phyloP scores from a whole-genome alignment of 2,113 vertebrate species.

The Heteronetta atricapilla region DNA sequence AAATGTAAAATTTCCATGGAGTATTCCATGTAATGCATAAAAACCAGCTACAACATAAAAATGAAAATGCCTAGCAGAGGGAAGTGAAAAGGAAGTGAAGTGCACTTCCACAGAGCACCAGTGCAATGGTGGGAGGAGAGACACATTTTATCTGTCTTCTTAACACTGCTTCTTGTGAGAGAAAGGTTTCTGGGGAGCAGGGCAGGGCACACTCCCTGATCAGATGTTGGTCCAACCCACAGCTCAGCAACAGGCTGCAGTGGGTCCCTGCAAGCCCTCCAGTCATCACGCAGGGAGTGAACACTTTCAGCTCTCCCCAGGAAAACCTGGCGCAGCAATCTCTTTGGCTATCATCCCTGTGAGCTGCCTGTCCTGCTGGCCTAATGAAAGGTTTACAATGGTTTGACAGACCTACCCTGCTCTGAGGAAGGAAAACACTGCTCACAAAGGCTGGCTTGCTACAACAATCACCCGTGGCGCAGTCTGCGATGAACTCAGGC shows the following conservation, averaged over 20 bases:
- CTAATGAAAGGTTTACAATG: neutral
- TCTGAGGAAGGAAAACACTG: neutral
- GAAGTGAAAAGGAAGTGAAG: neutral
- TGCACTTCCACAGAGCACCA: neutral
- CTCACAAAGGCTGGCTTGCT: neutral
- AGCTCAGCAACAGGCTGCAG: neutral
- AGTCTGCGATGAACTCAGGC: neutral
- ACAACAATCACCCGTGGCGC: neutral
- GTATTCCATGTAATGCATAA: neutral
- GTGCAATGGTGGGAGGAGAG: rapidly evolving
- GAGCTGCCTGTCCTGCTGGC: neutral
- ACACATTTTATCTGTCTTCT: neutral
- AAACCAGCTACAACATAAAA: slow-evolving; percentile 16
- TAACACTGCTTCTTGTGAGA: neutral
- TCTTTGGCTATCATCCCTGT: neutral
- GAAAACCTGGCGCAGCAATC: neutral
- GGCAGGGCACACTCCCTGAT: neutral
- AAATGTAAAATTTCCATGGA: neutral
- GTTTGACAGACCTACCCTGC: neutral
- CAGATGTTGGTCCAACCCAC: neutral
- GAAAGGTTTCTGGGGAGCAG: neutral
- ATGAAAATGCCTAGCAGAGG: neutral
- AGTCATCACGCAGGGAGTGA: neutral
- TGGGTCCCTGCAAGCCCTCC: rapidly evolving
- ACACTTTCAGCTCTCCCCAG: neutral